Percentiles rank a stretch among this genome's conserved stretches.
These are phyloP conservation scores for Trichomalopsis sarcophagae DNA, from an alignment of 1,140 invertebrate genomes.

Conservation along the genomic window DNA sequence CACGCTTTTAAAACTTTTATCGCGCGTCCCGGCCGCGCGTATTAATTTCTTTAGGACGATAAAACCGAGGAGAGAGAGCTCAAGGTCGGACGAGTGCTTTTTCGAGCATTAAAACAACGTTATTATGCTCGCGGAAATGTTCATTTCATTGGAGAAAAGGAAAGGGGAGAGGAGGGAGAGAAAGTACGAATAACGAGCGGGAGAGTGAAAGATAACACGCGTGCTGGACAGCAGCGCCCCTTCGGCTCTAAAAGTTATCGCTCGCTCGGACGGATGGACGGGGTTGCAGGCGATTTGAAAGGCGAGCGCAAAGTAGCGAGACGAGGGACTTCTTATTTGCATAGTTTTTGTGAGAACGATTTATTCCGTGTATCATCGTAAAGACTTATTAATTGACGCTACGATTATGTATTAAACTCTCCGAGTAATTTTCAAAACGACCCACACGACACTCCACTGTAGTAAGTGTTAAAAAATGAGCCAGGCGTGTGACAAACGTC, in stretches of 20 bases:
- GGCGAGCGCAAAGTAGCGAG: background rate
- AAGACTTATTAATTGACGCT: background rate
- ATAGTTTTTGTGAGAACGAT: background rate
- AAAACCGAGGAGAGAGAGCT: constrained; percentile 25
- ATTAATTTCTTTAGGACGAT: constrained; percentile 47
- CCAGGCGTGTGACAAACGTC: constrained; percentile 30
- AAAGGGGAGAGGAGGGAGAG: constrained; percentile 12
- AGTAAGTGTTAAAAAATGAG: background rate
- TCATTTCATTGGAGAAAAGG: constrained; percentile 36
- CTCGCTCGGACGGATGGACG: background rate
- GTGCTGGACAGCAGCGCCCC: constrained; percentile 21
- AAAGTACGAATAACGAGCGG: constrained; percentile 15
- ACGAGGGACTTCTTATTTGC: constrained; percentile 15
- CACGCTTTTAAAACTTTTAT: constrained; percentile 49
- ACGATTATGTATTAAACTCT: background rate
- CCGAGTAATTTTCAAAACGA: background rate
- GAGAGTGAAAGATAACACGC: constrained; percentile 42
- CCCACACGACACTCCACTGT: background rate
- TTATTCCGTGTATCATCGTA: background rate
- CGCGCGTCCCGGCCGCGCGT: constrained; percentile 33
- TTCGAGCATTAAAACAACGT: constrained; percentile 48
- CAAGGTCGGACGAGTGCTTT: constrained; percentile 36
- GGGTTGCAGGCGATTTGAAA: constrained; percentile 9
- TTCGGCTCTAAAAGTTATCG: constrained; percentile 39
- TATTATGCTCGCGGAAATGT: constrained; percentile 48